A percentile compares a stretch with the other conserved stretches of the same genome.
Evolutionary conservation across 1,140 invertebrate genomes (phyloP).

Genomic region (Nomia melanderi): DNA sequence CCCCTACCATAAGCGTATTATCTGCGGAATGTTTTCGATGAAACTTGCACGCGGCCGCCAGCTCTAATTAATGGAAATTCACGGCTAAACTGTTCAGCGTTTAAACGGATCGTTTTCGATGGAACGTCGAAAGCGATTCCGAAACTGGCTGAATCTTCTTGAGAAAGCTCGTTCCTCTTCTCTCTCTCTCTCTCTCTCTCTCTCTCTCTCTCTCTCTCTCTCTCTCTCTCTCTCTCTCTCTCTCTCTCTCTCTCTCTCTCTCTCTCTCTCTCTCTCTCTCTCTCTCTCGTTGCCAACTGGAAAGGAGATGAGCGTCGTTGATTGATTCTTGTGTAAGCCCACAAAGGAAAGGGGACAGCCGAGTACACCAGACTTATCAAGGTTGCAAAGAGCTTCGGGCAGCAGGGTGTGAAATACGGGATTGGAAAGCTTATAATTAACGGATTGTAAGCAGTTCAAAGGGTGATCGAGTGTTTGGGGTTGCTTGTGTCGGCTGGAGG

Average conservation of each 20-base stretch:
- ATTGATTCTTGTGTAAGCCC: not conserved
- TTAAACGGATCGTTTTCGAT: not conserved
- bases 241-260: no score
- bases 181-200: no score
- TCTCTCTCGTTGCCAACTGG: no score
- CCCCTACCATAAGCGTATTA: slow-evolving; percentile 27
- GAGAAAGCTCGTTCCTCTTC: no score
- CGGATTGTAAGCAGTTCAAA: slow-evolving; percentile 4
- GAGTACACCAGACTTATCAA: slow-evolving; percentile 10
- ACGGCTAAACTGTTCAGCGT: not conserved
- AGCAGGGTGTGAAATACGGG: not conserved
- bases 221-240: no score
- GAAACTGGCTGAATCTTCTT: no score
- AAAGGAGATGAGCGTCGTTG: no score
- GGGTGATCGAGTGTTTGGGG: not conserved
- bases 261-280: no score
- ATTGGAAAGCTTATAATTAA: not conserved
- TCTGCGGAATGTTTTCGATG: slow-evolving; percentile 36
- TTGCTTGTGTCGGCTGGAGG: no score
- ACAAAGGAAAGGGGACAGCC: not conserved
- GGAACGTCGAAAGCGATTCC: not conserved
- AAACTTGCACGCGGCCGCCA: not conserved
- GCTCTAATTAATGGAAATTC: slow-evolving; percentile 14
- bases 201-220: no score
- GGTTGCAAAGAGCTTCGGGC: not conserved